Base-by-base conservation (phyloP, 2,797 vertebrate genomes). In the Ptychobarbus kaznakovi region DNA sequence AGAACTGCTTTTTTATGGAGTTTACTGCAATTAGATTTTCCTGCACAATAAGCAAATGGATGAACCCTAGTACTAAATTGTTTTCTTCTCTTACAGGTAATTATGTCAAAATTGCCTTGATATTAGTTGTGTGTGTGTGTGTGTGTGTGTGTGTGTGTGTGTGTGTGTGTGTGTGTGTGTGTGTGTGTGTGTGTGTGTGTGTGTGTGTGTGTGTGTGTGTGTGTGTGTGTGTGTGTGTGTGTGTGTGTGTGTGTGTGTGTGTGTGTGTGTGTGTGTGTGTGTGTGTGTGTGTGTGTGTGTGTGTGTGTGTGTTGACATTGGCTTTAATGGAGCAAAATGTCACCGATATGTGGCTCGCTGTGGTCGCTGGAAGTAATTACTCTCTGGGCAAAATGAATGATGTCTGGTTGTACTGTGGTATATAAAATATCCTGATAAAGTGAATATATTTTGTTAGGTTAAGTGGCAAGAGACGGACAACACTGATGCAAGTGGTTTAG, bases 51-150 rank as follows among this genome's bases (percentile, higher is more conserved):
- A 92, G 91, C 90, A 90, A 90, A 92, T 95, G 92, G 88, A 95
- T 95, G 91, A 92, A 93, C 91, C 88, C 78, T 16, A 3, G 82
- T 32, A 88, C 89, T 90, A 93, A 93, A 92, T 91, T 92, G 93
- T 94, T 94, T 93, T 91, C 90, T 92, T 93, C 89, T 88, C 90
- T 91, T 88, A 90, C 91, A 93, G 92, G 91, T 93, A 95, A 95
- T 95, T 87, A 93, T 92, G 92, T 91, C 73, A 92, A 93, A 95
- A 94, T 92, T 94, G 92, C 92, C 87, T 92, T 92, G 93, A 91
- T 93, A 94, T 94, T 92, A 93, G 86, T 87, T 86, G 87, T 91
- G 89, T 92, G 32, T 15, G 84, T 88, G 92, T 90, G 28, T 28
- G 28, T 28, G 28, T 28, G 28, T 28, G 28, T 28, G 28, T 28